A percentile compares a stretch with the other conserved stretches of the same genome.
Evolutionary conservation across 2,888 invertebrate genomes (phyloP).

Genomic region (Laspeyria flexula): DNA sequence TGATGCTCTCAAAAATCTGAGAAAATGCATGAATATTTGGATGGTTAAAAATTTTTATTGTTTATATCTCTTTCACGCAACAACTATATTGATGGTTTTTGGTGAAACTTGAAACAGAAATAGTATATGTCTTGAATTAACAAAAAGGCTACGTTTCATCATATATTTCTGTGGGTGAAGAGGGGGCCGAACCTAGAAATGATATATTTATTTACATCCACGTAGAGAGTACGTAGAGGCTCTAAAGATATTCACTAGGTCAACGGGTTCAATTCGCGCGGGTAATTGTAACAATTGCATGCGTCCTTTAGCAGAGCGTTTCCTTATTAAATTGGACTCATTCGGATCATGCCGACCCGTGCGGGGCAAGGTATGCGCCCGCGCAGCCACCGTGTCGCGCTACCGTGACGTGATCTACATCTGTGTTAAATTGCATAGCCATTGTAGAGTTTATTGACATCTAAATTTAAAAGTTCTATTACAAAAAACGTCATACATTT

Average conservation of each 20-base stretch:
- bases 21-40: too few species aligned
- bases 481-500: too few species aligned
- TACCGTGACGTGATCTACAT: background rate
- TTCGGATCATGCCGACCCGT: constrained; percentile 30
- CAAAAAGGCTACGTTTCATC: too few species aligned
- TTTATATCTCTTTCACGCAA: too few species aligned
- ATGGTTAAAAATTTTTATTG: too few species aligned
- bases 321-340: constrained; percentile 65
- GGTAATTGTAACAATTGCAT: constrained; percentile 74
- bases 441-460: constrained; percentile 38
- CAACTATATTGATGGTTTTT: too few species aligned
- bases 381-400: background rate
- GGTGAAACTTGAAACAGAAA: too few species aligned
- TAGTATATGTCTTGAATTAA: too few species aligned
- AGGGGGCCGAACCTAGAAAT: too few species aligned
- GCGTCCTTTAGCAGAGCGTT: constrained; percentile 63
- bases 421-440: constrained; percentile 14
- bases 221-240: constrained; percentile 2
- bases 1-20: too few species aligned
- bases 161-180: too few species aligned
- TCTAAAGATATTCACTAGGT: constrained; percentile 25
- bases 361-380: background rate
- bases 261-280: constrained; percentile 54
- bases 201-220: too few species aligned
- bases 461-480: constrained; percentile 1